A percentile compares a stretch with the other conserved stretches of the same genome.
Evolutionary conservation across 2,113 vertebrate genomes (phyloP).

Genomic region (Oncorhynchus gorbuscha): DNA sequence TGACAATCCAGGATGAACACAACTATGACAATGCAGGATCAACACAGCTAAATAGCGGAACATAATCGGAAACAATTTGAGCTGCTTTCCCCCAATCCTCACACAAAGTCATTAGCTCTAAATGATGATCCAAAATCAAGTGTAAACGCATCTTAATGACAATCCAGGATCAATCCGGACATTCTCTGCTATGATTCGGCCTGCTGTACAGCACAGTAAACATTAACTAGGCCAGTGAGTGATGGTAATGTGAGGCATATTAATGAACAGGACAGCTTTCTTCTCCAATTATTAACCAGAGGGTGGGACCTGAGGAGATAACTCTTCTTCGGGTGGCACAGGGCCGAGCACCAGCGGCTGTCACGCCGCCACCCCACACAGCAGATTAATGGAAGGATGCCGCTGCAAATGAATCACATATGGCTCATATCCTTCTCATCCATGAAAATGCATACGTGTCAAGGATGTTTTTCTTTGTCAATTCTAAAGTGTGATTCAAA

Average conservation of each 20-base stretch:
- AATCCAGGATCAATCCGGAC: neutral
- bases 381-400: conserved; percentile 45
- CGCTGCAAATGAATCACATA: conserved; percentile 41
- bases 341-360: conserved; percentile 23
- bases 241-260: conserved; percentile 40
- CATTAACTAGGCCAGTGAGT: conserved; percentile 47
- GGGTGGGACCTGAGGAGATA: conserved; percentile 32
- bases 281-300: conserved; percentile 53
- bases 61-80: no score
- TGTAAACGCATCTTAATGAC: no score
- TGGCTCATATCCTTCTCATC: conserved; percentile 26
- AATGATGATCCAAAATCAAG: no score
- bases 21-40: no score
- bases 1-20: no score
- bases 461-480: neutral
- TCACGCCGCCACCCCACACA: neutral
- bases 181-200: neutral
- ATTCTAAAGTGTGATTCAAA: neutral
- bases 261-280: conserved; percentile 47
- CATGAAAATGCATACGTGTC: neutral
- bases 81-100: no score
- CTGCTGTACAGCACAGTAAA: neutral
- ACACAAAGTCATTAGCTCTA: no score
- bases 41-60: no score
- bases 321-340: conserved; percentile 41